Evolutionary conservation across 1,140 invertebrate species (phyloP), one percentile per base, ranked within the genome.

Genomic region (Thaumatotibia leucotreta): DNA sequence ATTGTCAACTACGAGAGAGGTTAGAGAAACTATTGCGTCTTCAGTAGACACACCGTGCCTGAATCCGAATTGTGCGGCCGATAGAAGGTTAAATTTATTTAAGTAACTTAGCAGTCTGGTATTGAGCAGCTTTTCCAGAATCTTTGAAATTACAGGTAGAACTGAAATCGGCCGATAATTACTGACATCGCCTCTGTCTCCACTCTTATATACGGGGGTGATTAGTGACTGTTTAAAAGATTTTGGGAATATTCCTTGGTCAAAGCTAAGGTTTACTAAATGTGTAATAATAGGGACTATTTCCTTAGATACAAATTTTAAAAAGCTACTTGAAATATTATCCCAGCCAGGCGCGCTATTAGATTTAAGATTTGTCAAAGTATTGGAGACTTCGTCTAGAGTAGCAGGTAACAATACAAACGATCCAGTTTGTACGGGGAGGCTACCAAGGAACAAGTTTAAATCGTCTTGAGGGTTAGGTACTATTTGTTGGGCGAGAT

Each of bases 101-200:
- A n/a, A n/a, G n/a, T n/a, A 72, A n/a, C 31, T 61, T 17, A 54
- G 27, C 29, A 72, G 45, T 32, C 64, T 35, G 8, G 27, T 66
- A 33, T 72, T 72, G 22, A 68, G 5, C 1, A 66, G 22, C 17
- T 69, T 69, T 66, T 72, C 70, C 39, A 72, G 61, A 22, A 72
- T 32, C 65, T 72, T 72, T 4, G 70, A 68, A 11, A 72, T 45
- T 10, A 58, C n/a, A n/a, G n/a, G n/a, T n/a, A n/a, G n/a, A n/a
- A n/a, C n/a, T n/a, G n/a, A n/a, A n/a, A n/a, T n/a, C 23, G 70
- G 70, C 33, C 70, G 54, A 61, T 66, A 72, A 22, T 67, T 68
- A n/a, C 39, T 61, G 4, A 65, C 50, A 58, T 32, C 31, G 35
- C 62, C 35, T 45, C 54, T 31, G 39, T 52, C 58, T 6, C 67